A percentile compares a stretch with the other conserved stretches of the same genome.
phyloP scores from a whole-genome alignment of 2,888 invertebrate genomes.

The Watsonalla cultraria region DNA sequence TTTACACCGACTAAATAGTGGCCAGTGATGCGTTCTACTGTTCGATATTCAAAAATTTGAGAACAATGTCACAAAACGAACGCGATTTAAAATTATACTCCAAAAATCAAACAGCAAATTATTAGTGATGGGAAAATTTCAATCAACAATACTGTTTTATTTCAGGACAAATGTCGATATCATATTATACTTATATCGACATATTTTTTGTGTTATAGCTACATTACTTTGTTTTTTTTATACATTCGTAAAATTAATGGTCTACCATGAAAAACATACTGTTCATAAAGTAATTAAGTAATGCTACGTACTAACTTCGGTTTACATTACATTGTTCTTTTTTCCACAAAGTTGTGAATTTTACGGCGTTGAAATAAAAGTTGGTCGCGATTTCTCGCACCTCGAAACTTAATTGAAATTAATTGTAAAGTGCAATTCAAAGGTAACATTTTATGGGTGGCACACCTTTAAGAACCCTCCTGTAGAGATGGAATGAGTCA shows the following conservation, averaged over 20 bases:
- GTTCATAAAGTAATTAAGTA: too few species aligned
- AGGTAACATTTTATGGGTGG: slow-evolving; percentile 33
- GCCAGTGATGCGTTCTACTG: slow-evolving; percentile 35
- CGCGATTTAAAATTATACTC: slow-evolving; percentile 28
- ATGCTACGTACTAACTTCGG: too few species aligned
- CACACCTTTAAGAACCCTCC: slow-evolving; percentile 41
- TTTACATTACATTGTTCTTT: neutral
- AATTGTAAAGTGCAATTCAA: slow-evolving; percentile 23
- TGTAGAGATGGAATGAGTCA: slow-evolving; percentile 58
- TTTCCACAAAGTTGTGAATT: neutral
- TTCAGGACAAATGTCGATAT: too few species aligned
- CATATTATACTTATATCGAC: too few species aligned
- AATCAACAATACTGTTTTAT: too few species aligned
- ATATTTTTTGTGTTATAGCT: too few species aligned
- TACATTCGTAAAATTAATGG: too few species aligned
- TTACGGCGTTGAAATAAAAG: slow-evolving; percentile 2
- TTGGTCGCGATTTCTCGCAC: slow-evolving; percentile 3
- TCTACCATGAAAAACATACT: too few species aligned
- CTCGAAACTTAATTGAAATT: slow-evolving; percentile 9
- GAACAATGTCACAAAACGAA: too few species aligned
- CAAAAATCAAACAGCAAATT: slow-evolving; percentile 11
- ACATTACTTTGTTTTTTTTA: too few species aligned
- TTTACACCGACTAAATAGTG: slow-evolving; percentile 56
- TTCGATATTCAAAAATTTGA: slow-evolving; percentile 25
- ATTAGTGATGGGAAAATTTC: neutral